phyloP scores from a whole-genome alignment of 2,888 invertebrate genomes.

The Alloplasta piceator region DNA sequence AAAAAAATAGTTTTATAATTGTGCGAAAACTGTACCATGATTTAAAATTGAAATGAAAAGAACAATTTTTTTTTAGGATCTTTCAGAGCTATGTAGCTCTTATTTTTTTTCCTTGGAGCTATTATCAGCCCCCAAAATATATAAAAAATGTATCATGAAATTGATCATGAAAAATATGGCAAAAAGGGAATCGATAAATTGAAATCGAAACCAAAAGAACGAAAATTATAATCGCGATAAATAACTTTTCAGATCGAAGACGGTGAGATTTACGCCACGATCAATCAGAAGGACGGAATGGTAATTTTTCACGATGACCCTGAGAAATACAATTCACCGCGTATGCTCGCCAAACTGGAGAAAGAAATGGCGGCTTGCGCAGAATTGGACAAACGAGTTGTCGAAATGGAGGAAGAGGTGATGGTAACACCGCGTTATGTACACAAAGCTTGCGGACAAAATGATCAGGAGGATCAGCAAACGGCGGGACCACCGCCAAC shows the following conservation, averaged over 20 bases:
- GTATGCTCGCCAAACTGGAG: constrained; percentile 94
- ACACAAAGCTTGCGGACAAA: constrained; percentile 85
- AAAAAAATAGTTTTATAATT: too few relatives aligned
- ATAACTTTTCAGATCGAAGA: constrained; percentile 92
- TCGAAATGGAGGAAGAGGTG: constrained; percentile 97
- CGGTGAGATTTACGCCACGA: constrained; percentile 97
- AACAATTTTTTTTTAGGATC: neutral
- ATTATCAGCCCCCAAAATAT: too few relatives aligned
- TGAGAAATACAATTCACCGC: constrained; percentile 96
- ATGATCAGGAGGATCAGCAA: constrained; percentile 81
- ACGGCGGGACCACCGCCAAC: constrained; percentile 77
- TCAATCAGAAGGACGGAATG: constrained; percentile 99
- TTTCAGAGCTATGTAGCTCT: neutral
- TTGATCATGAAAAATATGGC: too few relatives aligned
- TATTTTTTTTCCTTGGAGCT: too few relatives aligned
- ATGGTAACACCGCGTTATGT: constrained; percentile 93
- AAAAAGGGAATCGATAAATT: too few relatives aligned
- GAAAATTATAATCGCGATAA: neutral
- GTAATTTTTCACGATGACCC: constrained; percentile 98
- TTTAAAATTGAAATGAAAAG: too few relatives aligned
- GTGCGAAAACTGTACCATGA: too few relatives aligned
- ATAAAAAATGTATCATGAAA: too few relatives aligned
- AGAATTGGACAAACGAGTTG: constrained; percentile 93
- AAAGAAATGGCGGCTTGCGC: constrained; percentile 94
- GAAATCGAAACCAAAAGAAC: too few relatives aligned